Evolutionary conservation across 1,140 invertebrate genomes (phyloP), one percentile per base, ranked within the genome.

Genomic region (Penaeus indicus): DNA sequence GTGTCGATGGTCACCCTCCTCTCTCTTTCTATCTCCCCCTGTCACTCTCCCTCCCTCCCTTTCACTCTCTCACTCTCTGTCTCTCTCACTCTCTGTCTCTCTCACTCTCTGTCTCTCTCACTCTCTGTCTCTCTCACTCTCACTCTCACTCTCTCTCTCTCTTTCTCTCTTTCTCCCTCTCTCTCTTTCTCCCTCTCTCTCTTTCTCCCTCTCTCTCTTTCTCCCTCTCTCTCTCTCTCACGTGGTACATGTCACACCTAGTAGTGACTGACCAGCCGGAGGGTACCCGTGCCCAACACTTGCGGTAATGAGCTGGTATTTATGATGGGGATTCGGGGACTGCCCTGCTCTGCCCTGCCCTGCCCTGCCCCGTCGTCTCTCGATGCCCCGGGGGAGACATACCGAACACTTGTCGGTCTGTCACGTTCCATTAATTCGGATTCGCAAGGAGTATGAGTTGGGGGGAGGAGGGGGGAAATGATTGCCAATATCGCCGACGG

Each of bases 121-220:
- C 42, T 47, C 47, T n/a, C 47, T 54, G 22, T 22, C 38, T 42
- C 18, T 22, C 22, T 25, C 78, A 4, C 18, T 42, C 72, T 32
- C 18, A 32, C 32, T 32, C 32, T 16, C 54, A 16, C 54, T 54
- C 54, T 19, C 77, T 42, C 77, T 79, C 32, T 47, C 38, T 42
- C 77, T 79, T 38, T 79, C 77, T 79, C 16, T 19, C 77, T 42
- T 38, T 79, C 32, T 47, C 38, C 19, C 77, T 79, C 77, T 79
- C 77, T 79, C 38, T 47, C 38, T 47, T 11, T 79, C 77, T 79
- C 77, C 54, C 77, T 79, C 77, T 79, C 77, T 79, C 38, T 79
- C 32, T 42, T 19, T 79, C 77, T 79, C 77, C 54, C 38, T 79
- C 77, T 79, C 38, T 21, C 38, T 79, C 77, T 19, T 13, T 79